A percentile compares a stretch with the other conserved stretches of the same genome.
Conservation (phyloP, 2,888 invertebrate species). For the Mimumesa dahlbomi region DNA sequence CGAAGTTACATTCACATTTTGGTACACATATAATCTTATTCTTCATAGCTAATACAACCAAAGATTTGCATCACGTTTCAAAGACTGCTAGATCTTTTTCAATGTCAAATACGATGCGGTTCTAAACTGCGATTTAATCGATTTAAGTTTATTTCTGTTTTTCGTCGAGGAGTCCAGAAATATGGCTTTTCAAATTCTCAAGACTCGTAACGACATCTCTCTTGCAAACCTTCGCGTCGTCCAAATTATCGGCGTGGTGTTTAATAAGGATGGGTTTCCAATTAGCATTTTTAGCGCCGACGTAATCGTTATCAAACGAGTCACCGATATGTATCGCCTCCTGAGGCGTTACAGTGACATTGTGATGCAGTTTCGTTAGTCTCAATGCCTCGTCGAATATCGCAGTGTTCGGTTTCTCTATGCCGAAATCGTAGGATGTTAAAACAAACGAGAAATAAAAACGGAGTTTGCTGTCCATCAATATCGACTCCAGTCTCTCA, state of each 20-base stretch:
- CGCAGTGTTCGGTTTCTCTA: constrained; percentile 87
- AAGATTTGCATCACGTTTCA: too few species aligned
- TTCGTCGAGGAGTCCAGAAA: constrained; percentile 40
- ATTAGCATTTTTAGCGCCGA: constrained; percentile 87
- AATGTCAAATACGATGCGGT: too few species aligned
- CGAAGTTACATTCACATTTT: too few species aligned
- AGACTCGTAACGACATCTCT: constrained; percentile 64
- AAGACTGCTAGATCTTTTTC: too few species aligned
- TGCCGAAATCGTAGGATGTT: constrained; percentile 88
- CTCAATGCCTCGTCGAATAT: constrained; percentile 84
- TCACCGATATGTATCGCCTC: constrained; percentile 93
- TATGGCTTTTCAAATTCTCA: constrained; percentile 65
- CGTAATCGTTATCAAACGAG: constrained; percentile 87
- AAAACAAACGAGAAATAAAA: constrained; percentile 90
- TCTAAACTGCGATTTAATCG: too few species aligned
- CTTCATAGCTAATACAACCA: too few species aligned
- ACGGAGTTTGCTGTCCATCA: constrained; percentile 85
- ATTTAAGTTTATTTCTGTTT: not conserved
- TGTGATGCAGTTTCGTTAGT: constrained; percentile 82
- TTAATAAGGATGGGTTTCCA: constrained; percentile 86
- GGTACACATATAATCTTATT: too few species aligned
- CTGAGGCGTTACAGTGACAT: constrained; percentile 77
- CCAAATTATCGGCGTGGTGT: constrained; percentile 50
- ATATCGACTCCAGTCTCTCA: constrained; percentile 87
- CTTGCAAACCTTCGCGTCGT: constrained; percentile 42